phyloP scores from a whole-genome alignment of 1,140 invertebrate species.

The Dreissena rostriformis region DNA sequence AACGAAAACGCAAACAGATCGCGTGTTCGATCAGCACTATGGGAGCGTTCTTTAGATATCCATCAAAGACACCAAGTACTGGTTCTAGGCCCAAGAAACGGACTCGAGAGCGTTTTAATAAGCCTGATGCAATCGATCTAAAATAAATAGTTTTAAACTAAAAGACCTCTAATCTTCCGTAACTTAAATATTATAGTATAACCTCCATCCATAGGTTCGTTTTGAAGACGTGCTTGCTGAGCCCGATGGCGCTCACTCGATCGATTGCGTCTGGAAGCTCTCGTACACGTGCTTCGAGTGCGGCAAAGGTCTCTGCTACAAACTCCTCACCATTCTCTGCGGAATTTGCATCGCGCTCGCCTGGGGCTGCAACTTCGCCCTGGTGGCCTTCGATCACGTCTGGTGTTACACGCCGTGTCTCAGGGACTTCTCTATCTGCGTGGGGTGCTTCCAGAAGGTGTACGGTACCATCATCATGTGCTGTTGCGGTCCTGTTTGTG shows the following conservation, averaged over 20 bases:
- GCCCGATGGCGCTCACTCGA: conserved; percentile 87
- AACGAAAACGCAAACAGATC: no score
- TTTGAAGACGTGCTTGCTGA: conserved; percentile 91
- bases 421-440: conserved; percentile 82
- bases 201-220: not conserved
- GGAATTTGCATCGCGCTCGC: conserved; percentile 86
- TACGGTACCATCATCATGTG: conserved; percentile 82
- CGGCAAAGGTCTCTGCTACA: conserved; percentile 87
- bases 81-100: no score
- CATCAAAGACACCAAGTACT: no score
- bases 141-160: no score
- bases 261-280: conserved; percentile 89
- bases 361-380: conserved; percentile 88
- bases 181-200: no score
- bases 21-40: no score
- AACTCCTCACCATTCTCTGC: conserved; percentile 85
- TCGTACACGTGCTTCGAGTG: conserved; percentile 86
- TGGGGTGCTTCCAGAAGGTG: conserved; percentile 84
- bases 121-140: no score
- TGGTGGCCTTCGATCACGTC: conserved; percentile 85
- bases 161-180: no score
- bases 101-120: no score
- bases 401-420: conserved; percentile 83
- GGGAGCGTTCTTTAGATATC: no score
- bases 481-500: conserved; percentile 56